These are phyloP conservation scores for Oncorhynchus mykiss DNA, from an alignment of 2,113 vertebrate species.

Conservation along the genomic window DNA sequence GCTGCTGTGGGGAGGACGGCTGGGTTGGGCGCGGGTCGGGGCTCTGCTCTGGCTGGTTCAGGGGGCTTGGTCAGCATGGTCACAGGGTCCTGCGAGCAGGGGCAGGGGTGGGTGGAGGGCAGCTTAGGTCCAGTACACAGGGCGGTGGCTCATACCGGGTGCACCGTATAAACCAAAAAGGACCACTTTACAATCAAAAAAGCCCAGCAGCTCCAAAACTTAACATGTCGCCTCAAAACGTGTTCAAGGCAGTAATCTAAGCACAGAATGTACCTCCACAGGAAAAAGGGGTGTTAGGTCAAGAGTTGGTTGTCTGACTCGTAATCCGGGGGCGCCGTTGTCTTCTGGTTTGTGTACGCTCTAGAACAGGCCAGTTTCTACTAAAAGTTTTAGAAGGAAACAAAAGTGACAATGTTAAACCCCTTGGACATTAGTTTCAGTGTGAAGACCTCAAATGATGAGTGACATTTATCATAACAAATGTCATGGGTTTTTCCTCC, in stretches of 20 bases:
- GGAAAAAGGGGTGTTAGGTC: neutral
- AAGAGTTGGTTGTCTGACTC: slow-evolving; percentile 30
- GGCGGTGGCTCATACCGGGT: slow-evolving; percentile 31
- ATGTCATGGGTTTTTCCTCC: slow-evolving; percentile 36
- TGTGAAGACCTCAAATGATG: slow-evolving; percentile 6
- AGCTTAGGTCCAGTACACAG: slow-evolving; percentile 36
- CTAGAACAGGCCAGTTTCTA: slow-evolving; percentile 28
- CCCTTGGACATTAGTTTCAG: slow-evolving; percentile 2
- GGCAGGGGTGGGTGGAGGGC: slow-evolving; percentile 28
- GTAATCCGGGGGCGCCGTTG: slow-evolving; percentile 1
- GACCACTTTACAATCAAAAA: neutral
- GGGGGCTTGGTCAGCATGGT: slow-evolving; percentile 84
- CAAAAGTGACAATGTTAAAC: neutral
- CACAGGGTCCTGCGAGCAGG: slow-evolving; percentile 65
- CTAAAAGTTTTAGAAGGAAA: slow-evolving; percentile 17
- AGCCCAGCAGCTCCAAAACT: no score
- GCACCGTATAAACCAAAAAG: slow-evolving; percentile 2
- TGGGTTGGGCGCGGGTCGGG: slow-evolving; percentile 42
- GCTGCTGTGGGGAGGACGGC: slow-evolving; percentile 48
- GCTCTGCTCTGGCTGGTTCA: slow-evolving; percentile 72
- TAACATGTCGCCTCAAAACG: slow-evolving; percentile 6
- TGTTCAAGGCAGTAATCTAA: slow-evolving; percentile 46
- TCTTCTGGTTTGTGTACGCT: slow-evolving; percentile 17
- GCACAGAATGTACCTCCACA: slow-evolving; percentile 44
- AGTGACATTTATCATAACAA: slow-evolving; percentile 26